Conservation (phyloP, 1,140 invertebrate species). For the Samia ricini region DNA sequence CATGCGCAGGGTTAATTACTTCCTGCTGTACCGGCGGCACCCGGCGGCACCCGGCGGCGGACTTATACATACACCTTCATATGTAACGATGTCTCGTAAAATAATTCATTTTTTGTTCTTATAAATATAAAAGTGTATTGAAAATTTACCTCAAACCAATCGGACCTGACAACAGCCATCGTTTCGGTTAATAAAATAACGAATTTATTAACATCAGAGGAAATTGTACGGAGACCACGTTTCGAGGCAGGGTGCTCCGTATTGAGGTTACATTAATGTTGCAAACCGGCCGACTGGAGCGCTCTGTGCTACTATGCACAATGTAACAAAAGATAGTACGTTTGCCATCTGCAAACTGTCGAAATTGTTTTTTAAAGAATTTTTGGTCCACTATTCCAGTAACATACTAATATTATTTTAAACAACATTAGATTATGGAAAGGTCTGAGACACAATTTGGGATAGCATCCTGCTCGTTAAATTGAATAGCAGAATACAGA, state of each 20-base stretch:
- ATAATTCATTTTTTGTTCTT: no score
- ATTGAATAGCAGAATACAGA: no score
- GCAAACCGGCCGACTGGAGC: slow-evolving; percentile 7
- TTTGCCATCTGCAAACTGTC: slow-evolving; percentile 12
- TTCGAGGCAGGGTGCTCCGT: neutral
- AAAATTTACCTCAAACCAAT: neutral
- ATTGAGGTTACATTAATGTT: slow-evolving; percentile 21
- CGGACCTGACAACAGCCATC: no score
- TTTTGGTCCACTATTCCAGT: neutral
- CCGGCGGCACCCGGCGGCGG: no score
- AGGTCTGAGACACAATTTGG: no score
- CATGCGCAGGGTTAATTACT: neutral
- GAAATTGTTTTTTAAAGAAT: neutral
- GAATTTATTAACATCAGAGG: neutral
- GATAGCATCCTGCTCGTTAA: no score
- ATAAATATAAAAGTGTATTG: neutral
- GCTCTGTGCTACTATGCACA: neutral
- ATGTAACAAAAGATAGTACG: slow-evolving; percentile 7
- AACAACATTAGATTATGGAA: neutral
- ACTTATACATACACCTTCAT: neutral
- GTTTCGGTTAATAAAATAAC: neutral
- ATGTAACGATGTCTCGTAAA: neutral
- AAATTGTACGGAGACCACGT: neutral
- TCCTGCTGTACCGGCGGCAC: neutral
- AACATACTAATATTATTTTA: neutral